Evolutionary conservation across 2,797 vertebrate species (phyloP).

Genomic region (Pantherophis alleghaniensis): DNA sequence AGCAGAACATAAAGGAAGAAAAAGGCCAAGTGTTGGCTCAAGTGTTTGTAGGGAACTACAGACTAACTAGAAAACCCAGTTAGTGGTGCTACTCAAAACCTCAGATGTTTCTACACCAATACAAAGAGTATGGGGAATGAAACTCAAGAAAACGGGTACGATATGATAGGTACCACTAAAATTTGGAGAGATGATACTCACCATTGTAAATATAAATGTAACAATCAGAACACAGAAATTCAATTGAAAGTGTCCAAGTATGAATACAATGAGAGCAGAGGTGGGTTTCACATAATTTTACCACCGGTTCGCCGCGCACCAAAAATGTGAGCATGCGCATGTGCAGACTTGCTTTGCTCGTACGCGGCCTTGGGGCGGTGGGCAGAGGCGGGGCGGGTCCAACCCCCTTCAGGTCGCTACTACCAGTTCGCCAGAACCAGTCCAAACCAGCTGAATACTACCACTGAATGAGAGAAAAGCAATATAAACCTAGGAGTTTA

Average conservation of each 20-base stretch:
- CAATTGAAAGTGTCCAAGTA: neutral
- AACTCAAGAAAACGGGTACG: neutral
- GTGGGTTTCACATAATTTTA: too few relatives aligned
- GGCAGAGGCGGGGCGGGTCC: too few relatives aligned
- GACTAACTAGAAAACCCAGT: neutral
- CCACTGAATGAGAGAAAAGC: neutral
- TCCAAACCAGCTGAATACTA: too few relatives aligned
- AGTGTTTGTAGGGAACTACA: neutral
- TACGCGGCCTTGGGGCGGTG: accelerated
- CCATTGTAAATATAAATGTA: neutral
- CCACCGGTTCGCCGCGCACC: too few relatives aligned
- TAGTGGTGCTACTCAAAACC: neutral
- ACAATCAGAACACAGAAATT: neutral
- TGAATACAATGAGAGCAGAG: neutral
- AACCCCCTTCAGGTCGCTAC: too few relatives aligned
- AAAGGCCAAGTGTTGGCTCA: neutral
- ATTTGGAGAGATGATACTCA: neutral
- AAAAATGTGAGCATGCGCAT: too few relatives aligned
- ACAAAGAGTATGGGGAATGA: neutral
- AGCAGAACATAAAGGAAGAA: neutral
- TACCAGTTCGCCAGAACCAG: too few relatives aligned
- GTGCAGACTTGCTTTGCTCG: too few relatives aligned
- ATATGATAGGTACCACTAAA: neutral
- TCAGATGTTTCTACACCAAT: neutral
- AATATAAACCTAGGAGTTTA: neutral